These are phyloP conservation scores for Neolamprologus kungweensis DNA, from an alignment of 2,113 vertebrate species.

Conservation along the genomic window DNA sequence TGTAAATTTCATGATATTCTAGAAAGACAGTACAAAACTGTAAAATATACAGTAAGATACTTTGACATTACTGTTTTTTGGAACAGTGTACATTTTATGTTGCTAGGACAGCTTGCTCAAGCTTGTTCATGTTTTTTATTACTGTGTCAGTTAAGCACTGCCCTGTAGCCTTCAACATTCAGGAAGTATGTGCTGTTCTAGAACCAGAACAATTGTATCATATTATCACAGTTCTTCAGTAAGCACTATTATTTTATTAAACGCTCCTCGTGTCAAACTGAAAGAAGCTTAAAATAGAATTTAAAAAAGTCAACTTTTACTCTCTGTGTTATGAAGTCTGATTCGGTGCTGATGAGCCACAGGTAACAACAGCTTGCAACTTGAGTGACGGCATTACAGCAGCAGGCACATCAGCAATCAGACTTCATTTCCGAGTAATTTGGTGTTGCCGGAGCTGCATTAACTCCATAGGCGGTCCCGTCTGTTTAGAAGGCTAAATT, in stretches of 20 bases:
- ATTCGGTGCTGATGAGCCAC: slow-evolving; percentile 32
- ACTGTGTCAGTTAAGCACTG: neutral
- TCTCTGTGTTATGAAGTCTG: neutral
- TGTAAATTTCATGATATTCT: too few relatives aligned
- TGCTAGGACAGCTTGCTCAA: neutral
- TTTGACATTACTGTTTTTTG: neutral
- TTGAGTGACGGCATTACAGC: slow-evolving; percentile 55
- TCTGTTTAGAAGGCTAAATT: slow-evolving; percentile 42
- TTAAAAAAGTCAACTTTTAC: neutral
- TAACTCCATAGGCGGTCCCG: slow-evolving; percentile 56
- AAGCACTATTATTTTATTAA: neutral
- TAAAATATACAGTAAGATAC: neutral
- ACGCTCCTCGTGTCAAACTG: neutral
- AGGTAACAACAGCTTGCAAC: slow-evolving; percentile 39
- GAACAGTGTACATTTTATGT: neutral
- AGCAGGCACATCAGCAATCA: slow-evolving; percentile 58
- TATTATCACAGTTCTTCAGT: neutral
- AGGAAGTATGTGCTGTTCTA: neutral
- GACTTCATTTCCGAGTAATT: slow-evolving; percentile 63
- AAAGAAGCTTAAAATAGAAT: neutral
- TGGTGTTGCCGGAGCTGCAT: slow-evolving; percentile 36
- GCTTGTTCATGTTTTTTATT: neutral
- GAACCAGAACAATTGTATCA: neutral
- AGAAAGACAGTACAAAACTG: neutral
- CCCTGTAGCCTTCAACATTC: neutral